These are phyloP conservation scores for Auanema sp. DNA, from an alignment of 2,888 invertebrate genomes.

Conservation along the genomic window DNA sequence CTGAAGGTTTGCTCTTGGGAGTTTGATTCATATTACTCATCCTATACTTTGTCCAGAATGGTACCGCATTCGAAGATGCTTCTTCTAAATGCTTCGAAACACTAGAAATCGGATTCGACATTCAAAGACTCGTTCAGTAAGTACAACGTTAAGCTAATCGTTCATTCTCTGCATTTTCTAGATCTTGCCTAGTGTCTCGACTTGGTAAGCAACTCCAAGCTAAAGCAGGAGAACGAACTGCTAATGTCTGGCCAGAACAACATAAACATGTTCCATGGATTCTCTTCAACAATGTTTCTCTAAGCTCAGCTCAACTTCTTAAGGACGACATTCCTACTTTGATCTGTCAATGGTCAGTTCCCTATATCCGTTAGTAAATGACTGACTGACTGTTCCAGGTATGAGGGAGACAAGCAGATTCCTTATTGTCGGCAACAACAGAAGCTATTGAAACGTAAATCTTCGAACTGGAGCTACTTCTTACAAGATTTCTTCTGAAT, in stretches of 20 bases:
- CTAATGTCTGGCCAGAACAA: constrained; percentile 44
- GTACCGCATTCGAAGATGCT: constrained; percentile 39
- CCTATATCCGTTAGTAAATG: neutral
- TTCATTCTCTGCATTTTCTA: constrained; percentile 15
- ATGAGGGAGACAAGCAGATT: constrained; percentile 38
- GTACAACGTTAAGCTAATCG: constrained; percentile 10
- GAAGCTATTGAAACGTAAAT: constrained; percentile 12
- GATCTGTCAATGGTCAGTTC: constrained; percentile 42
- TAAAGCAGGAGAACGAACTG: constrained; percentile 47
- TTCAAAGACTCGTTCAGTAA: constrained; percentile 44
- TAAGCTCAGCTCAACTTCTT: constrained; percentile 32
- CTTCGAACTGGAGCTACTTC: too few species aligned
- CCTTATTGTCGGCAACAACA: constrained; percentile 40
- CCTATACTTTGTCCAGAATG: constrained; percentile 4
- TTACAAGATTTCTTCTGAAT: too few species aligned
- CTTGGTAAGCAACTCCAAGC: constrained; percentile 47
- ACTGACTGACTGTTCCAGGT: constrained; percentile 17
- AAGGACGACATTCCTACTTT: constrained; percentile 37
- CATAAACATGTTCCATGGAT: constrained; percentile 58
- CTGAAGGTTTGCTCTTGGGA: constrained; percentile 21
- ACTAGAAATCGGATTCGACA: constrained; percentile 36
- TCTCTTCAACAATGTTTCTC: constrained; percentile 52
- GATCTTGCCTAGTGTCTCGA: constrained; percentile 46
- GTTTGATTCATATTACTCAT: neutral
- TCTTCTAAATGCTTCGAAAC: constrained; percentile 43